Evolutionary conservation across 2,888 invertebrate genomes (phyloP).

Genomic region (Mycalesis mineus): DNA sequence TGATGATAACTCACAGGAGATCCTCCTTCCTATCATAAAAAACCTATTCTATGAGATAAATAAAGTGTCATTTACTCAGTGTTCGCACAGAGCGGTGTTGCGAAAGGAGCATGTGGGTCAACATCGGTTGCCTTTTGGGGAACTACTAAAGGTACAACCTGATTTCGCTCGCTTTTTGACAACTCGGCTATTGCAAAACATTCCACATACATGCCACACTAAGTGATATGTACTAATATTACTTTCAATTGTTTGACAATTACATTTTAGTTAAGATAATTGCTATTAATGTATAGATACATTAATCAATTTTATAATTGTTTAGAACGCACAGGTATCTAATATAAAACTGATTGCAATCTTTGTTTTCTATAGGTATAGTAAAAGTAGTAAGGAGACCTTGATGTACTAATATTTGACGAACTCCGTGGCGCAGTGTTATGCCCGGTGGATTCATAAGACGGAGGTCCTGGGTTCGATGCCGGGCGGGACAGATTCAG

Average conservation of each 20-base stretch:
- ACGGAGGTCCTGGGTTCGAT: too few relatives aligned
- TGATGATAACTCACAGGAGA: too few relatives aligned
- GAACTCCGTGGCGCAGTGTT: too few relatives aligned
- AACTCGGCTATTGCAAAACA: constrained; percentile 15
- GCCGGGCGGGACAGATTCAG: too few relatives aligned
- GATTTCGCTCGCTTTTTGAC: constrained; percentile 25
- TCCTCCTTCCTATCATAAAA: too few relatives aligned
- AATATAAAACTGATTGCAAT: not conserved
- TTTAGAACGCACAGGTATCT: too few relatives aligned
- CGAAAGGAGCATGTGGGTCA: constrained; percentile 37
- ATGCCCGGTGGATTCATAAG: too few relatives aligned
- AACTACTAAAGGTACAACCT: constrained; percentile 18
- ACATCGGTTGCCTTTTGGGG: constrained; percentile 29
- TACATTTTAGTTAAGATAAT: not conserved
- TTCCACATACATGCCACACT: constrained; percentile 10
- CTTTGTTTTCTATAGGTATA: too few relatives aligned
- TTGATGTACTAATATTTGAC: too few relatives aligned
- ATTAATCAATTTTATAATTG: not conserved
- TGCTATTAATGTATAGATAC: not conserved
- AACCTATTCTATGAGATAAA: not conserved
- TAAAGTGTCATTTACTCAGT: constrained; percentile 18
- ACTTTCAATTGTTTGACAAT: constrained; percentile 7
- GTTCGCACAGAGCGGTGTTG: constrained; percentile 21
- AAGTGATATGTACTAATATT: constrained; percentile 1
- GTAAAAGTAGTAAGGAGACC: too few relatives aligned